These are phyloP conservation scores for Clupea harengus DNA, from an alignment of 2,113 vertebrate genomes.

Conservation along the genomic window DNA sequence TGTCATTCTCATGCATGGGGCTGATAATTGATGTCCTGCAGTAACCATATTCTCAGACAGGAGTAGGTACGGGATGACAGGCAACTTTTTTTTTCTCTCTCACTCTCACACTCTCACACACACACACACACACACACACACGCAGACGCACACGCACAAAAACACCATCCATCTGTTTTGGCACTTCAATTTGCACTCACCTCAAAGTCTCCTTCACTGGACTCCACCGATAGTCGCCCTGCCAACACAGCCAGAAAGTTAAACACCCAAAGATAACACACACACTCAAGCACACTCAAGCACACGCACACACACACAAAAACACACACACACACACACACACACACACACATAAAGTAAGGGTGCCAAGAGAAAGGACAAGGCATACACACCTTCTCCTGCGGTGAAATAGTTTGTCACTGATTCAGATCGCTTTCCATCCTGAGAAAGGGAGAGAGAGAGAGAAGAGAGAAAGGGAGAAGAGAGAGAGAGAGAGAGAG, in stretches of 20 bases:
- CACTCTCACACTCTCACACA: too few species aligned
- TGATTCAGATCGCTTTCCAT: constrained; percentile 62
- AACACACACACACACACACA: not conserved
- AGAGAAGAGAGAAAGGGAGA: too few species aligned
- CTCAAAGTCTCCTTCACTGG: constrained; percentile 79
- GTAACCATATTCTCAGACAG: too few species aligned
- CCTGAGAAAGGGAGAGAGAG: constrained; percentile 46
- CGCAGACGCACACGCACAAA: too few species aligned
- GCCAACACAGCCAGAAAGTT: constrained; percentile 36
- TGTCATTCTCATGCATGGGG: too few species aligned
- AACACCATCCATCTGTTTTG: not conserved
- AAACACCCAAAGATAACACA: not conserved
- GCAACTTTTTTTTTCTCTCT: too few species aligned
- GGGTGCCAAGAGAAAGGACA: not conserved
- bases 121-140: too few species aligned
- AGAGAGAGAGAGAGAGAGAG: not conserved
- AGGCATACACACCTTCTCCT: constrained; percentile 63
- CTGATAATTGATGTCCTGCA: too few species aligned
- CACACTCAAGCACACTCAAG: not conserved
- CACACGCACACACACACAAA: not conserved
- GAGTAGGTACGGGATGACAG: too few species aligned
- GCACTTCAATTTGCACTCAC: constrained; percentile 49
- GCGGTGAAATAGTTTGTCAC: constrained; percentile 58
- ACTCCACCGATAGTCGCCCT: constrained; percentile 81
- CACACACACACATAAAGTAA: not conserved